Evolutionary conservation across 2,888 invertebrate genomes (phyloP).

Genomic region (Pterobdella sp.): DNA sequence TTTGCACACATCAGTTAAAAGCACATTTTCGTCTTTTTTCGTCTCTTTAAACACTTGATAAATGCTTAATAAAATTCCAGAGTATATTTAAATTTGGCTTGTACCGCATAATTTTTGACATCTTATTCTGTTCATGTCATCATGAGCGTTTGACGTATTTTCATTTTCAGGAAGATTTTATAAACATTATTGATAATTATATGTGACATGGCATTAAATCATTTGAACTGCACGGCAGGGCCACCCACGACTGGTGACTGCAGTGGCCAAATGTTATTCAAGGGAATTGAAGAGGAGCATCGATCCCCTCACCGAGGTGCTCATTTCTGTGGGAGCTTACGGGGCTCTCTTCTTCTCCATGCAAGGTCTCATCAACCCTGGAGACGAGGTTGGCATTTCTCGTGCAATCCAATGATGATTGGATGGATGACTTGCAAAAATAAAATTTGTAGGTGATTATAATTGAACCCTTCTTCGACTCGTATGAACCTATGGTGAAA

Average conservation of each 20-base stretch:
- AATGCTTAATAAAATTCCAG: no score
- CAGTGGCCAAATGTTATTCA: slow-evolving; percentile 74
- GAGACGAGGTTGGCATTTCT: slow-evolving; percentile 54
- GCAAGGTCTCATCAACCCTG: slow-evolving; percentile 75
- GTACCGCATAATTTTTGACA: no score
- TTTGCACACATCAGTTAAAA: no score
- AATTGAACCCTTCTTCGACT: slow-evolving; percentile 96
- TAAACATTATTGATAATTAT: no score
- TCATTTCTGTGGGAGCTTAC: slow-evolving; percentile 87
- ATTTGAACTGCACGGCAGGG: slow-evolving; percentile 59
- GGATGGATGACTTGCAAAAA: background rate
- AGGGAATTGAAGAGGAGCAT: slow-evolving; percentile 66
- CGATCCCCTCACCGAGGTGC: slow-evolving; percentile 75
- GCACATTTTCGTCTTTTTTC: no score
- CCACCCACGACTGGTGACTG: slow-evolving; percentile 77
- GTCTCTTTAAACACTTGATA: no score
- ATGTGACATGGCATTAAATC: background rate
- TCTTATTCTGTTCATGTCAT: no score
- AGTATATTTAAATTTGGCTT: no score
- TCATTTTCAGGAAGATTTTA: no score
- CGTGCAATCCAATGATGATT: background rate
- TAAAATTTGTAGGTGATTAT: slow-evolving; percentile 72
- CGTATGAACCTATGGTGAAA: slow-evolving; percentile 87
- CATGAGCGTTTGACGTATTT: no score
- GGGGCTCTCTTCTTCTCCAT: slow-evolving; percentile 81